Evolutionary conservation across 2,113 vertebrate genomes (phyloP).

Genomic region (Notarius lentiginosus): DNA sequence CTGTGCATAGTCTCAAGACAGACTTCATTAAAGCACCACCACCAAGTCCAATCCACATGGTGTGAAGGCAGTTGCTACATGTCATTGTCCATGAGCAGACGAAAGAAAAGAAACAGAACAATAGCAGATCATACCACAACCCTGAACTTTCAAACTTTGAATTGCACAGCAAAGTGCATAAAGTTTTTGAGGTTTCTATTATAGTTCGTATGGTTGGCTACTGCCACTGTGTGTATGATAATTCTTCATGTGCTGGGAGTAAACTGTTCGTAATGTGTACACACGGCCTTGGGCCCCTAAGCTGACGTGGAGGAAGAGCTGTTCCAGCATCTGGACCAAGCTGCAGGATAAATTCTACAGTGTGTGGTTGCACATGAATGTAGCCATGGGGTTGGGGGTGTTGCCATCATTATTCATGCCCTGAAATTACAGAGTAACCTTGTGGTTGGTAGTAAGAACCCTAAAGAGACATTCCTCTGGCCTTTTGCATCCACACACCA

Average conservation of each 20-base stretch:
- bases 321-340: slow-evolving; percentile 54
- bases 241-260: slow-evolving; percentile 15
- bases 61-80: background rate
- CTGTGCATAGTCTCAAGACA: background rate
- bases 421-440: slow-evolving; percentile 52
- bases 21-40: slow-evolving; percentile 21
- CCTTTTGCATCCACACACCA: slow-evolving; percentile 35
- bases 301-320: slow-evolving; percentile 8
- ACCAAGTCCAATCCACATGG: slow-evolving; percentile 12
- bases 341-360: slow-evolving; percentile 62
- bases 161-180: background rate
- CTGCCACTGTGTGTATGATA: slow-evolving; percentile 5
- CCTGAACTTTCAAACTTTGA: slow-evolving; percentile 8
- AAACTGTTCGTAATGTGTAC: slow-evolving; percentile 13
- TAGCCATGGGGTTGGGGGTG: slow-evolving; percentile 58
- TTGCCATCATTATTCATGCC: slow-evolving; percentile 44
- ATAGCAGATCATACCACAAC: background rate
- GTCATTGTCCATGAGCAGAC: background rate
- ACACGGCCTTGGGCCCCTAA: slow-evolving; percentile 2
- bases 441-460: slow-evolving; percentile 47
- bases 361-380: slow-evolving; percentile 56
- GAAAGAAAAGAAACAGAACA: slow-evolving; percentile 20
- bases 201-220: background rate
- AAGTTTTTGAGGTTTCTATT: slow-evolving; percentile 26
- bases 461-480: slow-evolving; percentile 47